Percentiles rank a stretch among this genome's conserved stretches.
Evolutionary conservation across 2,888 invertebrate species (phyloP).

Genomic region (Deroplatys truncata): DNA sequence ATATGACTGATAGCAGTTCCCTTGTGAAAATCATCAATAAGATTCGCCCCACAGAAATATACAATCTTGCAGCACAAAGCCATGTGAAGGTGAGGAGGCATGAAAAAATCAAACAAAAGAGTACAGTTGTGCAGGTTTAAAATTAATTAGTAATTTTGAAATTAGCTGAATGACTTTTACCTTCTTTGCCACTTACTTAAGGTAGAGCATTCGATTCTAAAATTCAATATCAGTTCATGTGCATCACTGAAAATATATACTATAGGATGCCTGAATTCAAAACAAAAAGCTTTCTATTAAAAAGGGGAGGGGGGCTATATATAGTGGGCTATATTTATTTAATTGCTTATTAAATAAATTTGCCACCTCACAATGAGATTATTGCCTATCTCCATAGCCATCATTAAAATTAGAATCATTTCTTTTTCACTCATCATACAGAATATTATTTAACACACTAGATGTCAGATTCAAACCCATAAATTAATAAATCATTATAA

Average conservation of each 20-base stretch:
- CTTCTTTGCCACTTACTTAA: background rate
- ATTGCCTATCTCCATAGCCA: too few relatives aligned
- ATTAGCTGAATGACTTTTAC: background rate
- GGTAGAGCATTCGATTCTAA: background rate
- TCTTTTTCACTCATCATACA: too few relatives aligned
- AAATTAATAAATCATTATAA: too few relatives aligned
- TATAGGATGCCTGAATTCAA: background rate
- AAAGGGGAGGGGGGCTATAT: too few relatives aligned
- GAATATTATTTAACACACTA: too few relatives aligned
- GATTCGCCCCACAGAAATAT: slow-evolving; percentile 87
- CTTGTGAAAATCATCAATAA: slow-evolving; percentile 78
- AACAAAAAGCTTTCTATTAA: too few relatives aligned
- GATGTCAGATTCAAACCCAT: too few relatives aligned
- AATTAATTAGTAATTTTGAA: background rate
- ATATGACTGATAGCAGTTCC: slow-evolving; percentile 96
- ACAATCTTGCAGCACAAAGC: slow-evolving; percentile 97
- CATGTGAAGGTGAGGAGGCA: slow-evolving; percentile 81
- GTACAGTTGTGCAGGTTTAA: background rate
- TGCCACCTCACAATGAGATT: too few relatives aligned
- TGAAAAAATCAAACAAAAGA: background rate
- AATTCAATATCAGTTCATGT: background rate
- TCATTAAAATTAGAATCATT: too few relatives aligned
- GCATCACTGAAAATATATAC: too few relatives aligned
- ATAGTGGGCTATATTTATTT: too few relatives aligned
- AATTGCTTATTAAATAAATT: too few relatives aligned